Evolutionary conservation across 2,797 vertebrate species (phyloP).

Genomic region (Pseudochirops cupreus): DNA sequence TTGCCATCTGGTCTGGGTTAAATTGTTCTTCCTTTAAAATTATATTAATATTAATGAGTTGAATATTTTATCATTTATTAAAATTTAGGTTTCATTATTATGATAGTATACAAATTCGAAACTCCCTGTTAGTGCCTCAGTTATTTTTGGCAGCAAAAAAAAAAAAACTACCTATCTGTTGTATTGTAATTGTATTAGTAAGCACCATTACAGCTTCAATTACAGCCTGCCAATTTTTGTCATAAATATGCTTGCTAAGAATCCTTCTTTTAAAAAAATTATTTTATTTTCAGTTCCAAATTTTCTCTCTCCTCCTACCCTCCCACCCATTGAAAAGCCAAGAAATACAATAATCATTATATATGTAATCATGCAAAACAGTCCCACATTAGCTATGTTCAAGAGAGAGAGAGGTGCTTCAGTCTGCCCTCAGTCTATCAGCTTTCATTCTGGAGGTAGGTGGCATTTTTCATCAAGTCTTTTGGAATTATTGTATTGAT

Average conservation of each 20-base stretch:
- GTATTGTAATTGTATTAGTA: not conserved
- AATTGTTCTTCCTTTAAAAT: conserved; percentile 12
- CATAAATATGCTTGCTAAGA: not conserved
- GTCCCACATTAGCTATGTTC: not conserved
- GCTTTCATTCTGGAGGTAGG: not conserved
- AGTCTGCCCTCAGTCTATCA: not conserved
- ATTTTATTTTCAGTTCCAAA: not conserved
- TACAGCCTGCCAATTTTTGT: not conserved
- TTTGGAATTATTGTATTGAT: not conserved
- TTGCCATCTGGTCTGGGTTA: not conserved
- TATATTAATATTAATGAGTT: not conserved
- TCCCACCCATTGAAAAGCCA: not conserved
- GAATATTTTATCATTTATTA: conserved; percentile 34
- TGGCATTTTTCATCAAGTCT: not conserved
- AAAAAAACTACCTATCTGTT: not conserved
- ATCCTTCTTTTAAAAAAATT: not conserved
- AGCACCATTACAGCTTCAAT: not conserved
- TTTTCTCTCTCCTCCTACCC: not conserved
- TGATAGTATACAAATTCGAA: not conserved
- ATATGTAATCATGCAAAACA: not conserved
- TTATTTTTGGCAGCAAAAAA: conserved; percentile 27
- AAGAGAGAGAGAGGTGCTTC: not conserved
- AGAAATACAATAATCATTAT: not conserved
- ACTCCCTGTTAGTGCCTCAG: not conserved
- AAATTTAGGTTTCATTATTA: conserved; percentile 8